phyloP scores from a whole-genome alignment of 2,113 vertebrate genomes.

The Bubo bubo region DNA sequence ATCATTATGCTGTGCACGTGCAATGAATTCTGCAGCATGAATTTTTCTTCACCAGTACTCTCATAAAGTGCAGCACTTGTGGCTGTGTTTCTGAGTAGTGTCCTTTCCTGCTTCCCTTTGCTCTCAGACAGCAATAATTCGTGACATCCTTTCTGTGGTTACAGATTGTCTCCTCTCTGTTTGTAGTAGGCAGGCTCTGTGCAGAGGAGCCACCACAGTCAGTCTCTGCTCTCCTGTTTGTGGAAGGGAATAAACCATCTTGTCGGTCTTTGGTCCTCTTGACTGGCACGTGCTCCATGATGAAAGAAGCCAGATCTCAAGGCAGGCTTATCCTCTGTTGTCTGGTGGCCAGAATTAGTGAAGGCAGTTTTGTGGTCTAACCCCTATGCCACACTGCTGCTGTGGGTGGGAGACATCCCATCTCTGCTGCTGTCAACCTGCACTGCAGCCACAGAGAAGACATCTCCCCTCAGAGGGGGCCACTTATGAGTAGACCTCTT shows the following conservation, averaged over 20 bases:
- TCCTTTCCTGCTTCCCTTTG: neutral
- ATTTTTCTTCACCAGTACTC: neutral
- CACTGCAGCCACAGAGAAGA: too few relatives aligned
- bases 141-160: neutral
- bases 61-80: neutral
- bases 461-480: neutral
- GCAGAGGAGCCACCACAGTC: neutral
- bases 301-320: neutral
- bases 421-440: neutral
- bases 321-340: neutral
- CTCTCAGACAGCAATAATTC: neutral
- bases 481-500: neutral
- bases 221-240: neutral
- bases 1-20: neutral
- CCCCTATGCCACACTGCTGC: rapidly evolving
- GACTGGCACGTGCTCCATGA: rapidly evolving
- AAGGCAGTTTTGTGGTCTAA: neutral
- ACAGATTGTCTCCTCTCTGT: neutral
- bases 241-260: neutral
- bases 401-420: rapidly evolving
- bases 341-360: neutral
- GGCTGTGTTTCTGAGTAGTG: neutral
- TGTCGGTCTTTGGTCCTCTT: neutral
- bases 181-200: neutral
- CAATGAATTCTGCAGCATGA: conserved; percentile 39